A percentile compares a stretch with the other conserved stretches of the same genome.
Evolutionary conservation across 2,113 vertebrate species (phyloP).

Genomic region (Vireo altiloquus): DNA sequence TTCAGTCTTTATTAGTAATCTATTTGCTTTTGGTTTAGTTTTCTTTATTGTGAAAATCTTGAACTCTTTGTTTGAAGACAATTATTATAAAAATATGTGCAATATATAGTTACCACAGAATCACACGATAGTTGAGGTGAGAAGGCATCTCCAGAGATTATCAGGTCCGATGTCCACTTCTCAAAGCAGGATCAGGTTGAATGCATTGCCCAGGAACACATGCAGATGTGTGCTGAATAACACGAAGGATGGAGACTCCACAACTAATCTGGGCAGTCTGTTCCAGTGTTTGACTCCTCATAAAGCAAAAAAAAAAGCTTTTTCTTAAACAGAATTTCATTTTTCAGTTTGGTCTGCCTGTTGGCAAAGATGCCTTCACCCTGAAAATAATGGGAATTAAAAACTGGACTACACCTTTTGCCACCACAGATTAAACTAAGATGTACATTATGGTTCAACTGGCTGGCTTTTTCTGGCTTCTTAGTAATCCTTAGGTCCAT

Average conservation of each 20-base stretch:
- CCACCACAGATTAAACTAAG: background rate
- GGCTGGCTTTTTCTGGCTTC: background rate
- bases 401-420: background rate
- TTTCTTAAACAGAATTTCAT: background rate
- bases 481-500: background rate
- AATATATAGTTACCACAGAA: background rate
- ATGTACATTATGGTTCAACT: background rate
- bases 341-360: background rate
- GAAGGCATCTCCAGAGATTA: background rate
- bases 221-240: background rate
- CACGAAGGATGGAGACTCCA: background rate
- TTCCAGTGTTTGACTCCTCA: background rate
- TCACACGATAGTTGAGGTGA: rapidly evolving
- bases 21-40: rapidly evolving
- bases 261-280: background rate
- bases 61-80: background rate
- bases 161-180: background rate
- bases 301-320: background rate
- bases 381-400: background rate
- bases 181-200: background rate
- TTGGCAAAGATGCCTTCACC: background rate
- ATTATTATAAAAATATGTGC: background rate
- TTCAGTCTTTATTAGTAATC: background rate
- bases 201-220: background rate
- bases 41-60: background rate